Conservation (phyloP, 2,888 invertebrate species). For the Dione juno region DNA sequence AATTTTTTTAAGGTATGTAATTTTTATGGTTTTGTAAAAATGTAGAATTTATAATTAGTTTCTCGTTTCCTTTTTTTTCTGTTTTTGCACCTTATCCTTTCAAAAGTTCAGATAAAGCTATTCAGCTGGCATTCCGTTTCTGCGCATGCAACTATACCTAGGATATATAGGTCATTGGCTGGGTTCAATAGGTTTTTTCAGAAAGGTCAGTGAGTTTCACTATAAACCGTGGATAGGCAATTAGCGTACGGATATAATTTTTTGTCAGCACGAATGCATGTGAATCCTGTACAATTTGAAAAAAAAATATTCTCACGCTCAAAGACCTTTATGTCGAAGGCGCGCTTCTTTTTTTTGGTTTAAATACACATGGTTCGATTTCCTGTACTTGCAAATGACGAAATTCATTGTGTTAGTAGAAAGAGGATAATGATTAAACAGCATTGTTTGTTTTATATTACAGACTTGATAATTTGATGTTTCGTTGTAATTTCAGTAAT, state of each 20-base stretch:
- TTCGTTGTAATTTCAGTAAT: slow-evolving; percentile 11
- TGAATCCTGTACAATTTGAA: slow-evolving; percentile 57
- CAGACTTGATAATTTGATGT: slow-evolving; percentile 5
- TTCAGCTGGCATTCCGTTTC: slow-evolving; percentile 62
- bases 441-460: slow-evolving; percentile 17
- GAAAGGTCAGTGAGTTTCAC: slow-evolving; percentile 67
- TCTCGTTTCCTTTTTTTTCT: slow-evolving; percentile 70
- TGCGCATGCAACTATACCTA: slow-evolving; percentile 61
- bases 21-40: slow-evolving; percentile 51
- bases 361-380: slow-evolving; percentile 61
- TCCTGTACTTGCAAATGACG: slow-evolving; percentile 61
- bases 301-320: slow-evolving; percentile 75
- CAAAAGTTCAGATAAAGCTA: slow-evolving; percentile 63
- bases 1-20: slow-evolving; percentile 38
- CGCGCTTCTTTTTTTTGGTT: slow-evolving; percentile 54
- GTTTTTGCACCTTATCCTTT: slow-evolving; percentile 67
- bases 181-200: slow-evolving; percentile 52
- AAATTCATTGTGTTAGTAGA: slow-evolving; percentile 37
- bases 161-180: slow-evolving; percentile 54
- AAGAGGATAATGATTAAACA: slow-evolving; percentile 27
- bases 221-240: slow-evolving; percentile 54
- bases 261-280: slow-evolving; percentile 62
- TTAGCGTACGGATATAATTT: slow-evolving; percentile 52
- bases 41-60: slow-evolving; percentile 69
- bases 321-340: slow-evolving; percentile 57